These are phyloP conservation scores for Montipora capricornis DNA, from an alignment of 64 coral and sea anemone species.

Conservation along the genomic window DNA sequence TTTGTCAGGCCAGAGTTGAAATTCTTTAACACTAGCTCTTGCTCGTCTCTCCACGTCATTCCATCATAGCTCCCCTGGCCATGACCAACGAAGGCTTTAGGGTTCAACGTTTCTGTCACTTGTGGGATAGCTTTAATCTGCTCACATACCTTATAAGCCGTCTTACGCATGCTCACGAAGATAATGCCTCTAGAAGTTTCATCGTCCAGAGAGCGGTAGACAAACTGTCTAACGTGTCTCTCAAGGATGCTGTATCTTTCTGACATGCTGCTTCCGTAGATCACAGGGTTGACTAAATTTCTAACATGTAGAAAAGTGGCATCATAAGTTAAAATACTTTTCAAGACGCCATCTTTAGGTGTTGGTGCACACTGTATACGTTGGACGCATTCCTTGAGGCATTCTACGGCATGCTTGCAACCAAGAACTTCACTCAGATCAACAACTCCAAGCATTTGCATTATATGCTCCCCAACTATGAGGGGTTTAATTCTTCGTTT, in stretches of 20 bases:
- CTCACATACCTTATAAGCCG: slow-evolving; percentile 81
- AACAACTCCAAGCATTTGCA: slow-evolving; percentile 83
- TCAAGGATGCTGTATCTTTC: slow-evolving; percentile 47
- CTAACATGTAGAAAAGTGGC: not conserved
- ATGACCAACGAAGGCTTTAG: slow-evolving; percentile 82
- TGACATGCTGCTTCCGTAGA: not conserved
- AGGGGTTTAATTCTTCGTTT: slow-evolving; percentile 42
- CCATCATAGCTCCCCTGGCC: slow-evolving; percentile 90
- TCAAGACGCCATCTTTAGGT: slow-evolving; percentile 71
- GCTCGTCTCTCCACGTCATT: slow-evolving; percentile 92
- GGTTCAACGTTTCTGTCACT: slow-evolving; percentile 69
- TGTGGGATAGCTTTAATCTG: slow-evolving; percentile 36
- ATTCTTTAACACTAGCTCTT: slow-evolving; percentile 74
- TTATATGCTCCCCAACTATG: slow-evolving; percentile 73
- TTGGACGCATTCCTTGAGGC: slow-evolving; percentile 74
- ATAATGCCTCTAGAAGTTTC: slow-evolving; percentile 70
- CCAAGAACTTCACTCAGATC: slow-evolving; percentile 89
- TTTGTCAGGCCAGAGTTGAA: slow-evolving; percentile 82
- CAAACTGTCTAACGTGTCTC: slow-evolving; percentile 40
- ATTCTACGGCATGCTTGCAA: slow-evolving; percentile 61
- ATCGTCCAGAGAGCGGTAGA: not conserved
- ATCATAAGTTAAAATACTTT: not conserved
- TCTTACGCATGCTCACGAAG: slow-evolving; percentile 92
- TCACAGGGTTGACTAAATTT: not conserved
- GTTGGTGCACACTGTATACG: slow-evolving; percentile 39